Evolutionary conservation across 2,113 vertebrate species (phyloP).

Genomic region (Cettia cetti): DNA sequence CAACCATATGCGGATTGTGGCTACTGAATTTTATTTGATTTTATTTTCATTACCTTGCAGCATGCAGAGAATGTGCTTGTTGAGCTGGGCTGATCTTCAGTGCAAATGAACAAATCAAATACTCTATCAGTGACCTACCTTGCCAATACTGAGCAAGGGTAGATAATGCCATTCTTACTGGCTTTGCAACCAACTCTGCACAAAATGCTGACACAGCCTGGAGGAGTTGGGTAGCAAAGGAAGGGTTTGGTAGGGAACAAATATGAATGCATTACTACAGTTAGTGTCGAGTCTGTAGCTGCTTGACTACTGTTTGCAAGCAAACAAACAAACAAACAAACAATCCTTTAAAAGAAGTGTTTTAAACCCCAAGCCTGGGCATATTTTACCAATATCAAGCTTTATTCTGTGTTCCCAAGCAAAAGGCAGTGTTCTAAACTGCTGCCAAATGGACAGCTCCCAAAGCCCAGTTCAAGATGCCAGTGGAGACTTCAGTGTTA

Average conservation of each 20-base stretch:
- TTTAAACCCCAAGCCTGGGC: not conserved
- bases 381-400: not conserved
- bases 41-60: not conserved
- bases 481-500: not conserved
- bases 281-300: not conserved
- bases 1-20: not conserved
- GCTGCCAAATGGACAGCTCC: not conserved
- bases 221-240: not conserved
- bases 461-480: not conserved
- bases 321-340: not conserved
- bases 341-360: not conserved
- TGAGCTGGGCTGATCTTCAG: not conserved
- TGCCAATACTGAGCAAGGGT: not conserved
- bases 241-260: not conserved
- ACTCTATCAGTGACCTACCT: not conserved
- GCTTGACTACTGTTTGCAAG: not conserved
- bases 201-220: not conserved
- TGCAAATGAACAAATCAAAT: not conserved
- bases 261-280: not conserved
- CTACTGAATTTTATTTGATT: not conserved
- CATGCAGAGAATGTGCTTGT: not conserved
- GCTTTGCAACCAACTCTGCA: not conserved
- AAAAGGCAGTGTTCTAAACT: not conserved
- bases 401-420: not conserved
- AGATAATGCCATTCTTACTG: not conserved